A percentile compares a stretch with the other conserved stretches of the same genome.
Conservation (phyloP, 2,797 vertebrate species). For the Anas acuta region DNA sequence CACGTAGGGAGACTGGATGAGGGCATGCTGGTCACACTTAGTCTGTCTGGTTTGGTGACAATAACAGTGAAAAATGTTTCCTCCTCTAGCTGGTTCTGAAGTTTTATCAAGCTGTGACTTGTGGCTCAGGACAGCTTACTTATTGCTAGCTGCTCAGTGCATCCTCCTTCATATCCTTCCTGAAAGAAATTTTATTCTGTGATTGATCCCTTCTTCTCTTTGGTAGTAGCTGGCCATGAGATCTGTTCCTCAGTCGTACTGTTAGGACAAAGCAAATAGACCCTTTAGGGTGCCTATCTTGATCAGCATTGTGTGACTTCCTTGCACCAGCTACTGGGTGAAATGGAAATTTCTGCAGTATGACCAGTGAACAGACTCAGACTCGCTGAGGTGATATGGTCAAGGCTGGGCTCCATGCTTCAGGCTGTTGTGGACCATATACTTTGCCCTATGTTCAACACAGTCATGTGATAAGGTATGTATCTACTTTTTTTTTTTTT, state of each 20-base stretch:
- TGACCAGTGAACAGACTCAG: neutral
- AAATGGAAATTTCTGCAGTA: neutral
- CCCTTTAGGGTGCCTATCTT: neutral
- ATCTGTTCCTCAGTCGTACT: neutral
- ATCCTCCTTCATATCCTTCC: neutral
- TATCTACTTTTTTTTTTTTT: neutral
- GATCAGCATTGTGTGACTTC: neutral
- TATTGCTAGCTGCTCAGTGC: neutral
- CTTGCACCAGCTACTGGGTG: neutral
- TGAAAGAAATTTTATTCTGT: neutral
- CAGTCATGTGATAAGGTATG: neutral
- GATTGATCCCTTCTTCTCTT: neutral
- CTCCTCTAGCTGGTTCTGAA: neutral
- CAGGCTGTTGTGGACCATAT: neutral
- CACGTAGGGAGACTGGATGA: accelerated
- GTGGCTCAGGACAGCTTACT: neutral
- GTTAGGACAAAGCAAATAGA: neutral
- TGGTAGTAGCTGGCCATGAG: neutral
- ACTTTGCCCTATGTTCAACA: neutral
- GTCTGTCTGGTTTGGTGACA: neutral
- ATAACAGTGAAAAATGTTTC: neutral
- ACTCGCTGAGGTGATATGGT: neutral
- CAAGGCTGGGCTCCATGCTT: neutral
- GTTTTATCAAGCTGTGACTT: neutral
- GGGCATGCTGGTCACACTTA: neutral